A percentile compares a stretch with the other conserved stretches of the same genome.
Conservation (phyloP, 2,888 invertebrate species). For the Noctua fimbriata region DNA sequence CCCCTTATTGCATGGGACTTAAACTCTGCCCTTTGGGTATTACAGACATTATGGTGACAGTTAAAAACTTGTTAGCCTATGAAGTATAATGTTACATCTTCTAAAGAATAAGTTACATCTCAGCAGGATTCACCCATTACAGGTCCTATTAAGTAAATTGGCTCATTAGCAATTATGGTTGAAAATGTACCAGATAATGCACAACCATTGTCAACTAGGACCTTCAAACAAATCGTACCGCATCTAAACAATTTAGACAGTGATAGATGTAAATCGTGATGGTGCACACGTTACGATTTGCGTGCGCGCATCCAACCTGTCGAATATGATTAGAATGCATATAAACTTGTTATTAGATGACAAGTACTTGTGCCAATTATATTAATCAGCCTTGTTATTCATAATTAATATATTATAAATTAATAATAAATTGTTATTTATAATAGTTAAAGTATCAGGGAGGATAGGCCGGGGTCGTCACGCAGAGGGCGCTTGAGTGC, state of each 20-base stretch:
- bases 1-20: not conserved
- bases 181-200: conserved; percentile 2
- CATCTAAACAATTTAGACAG: conserved; percentile 45
- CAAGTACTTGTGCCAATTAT: conserved; percentile 20
- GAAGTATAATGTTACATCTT: conserved; percentile 9
- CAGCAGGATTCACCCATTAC: not conserved
- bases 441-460: too few species aligned
- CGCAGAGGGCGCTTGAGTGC: not conserved
- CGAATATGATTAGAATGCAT: conserved; percentile 47
- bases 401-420: not conserved
- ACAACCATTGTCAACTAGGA: conserved; percentile 31
- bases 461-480: conserved; percentile 8
- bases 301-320: conserved; percentile 34
- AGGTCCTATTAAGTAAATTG: conserved; percentile 13
- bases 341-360: conserved; percentile 28
- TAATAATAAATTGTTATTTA: too few species aligned
- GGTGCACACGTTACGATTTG: conserved; percentile 25
- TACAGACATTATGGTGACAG: not conserved
- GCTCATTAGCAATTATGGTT: conserved; percentile 19
- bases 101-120: conserved; percentile 8
- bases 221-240: conserved; percentile 22
- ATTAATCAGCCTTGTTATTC: conserved; percentile 31
- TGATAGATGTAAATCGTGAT: conserved; percentile 57
- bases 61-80: not conserved
- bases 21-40: not conserved